Evolutionary conservation across 2,888 invertebrate species (phyloP).

Genomic region (Notodonta ziczac): DNA sequence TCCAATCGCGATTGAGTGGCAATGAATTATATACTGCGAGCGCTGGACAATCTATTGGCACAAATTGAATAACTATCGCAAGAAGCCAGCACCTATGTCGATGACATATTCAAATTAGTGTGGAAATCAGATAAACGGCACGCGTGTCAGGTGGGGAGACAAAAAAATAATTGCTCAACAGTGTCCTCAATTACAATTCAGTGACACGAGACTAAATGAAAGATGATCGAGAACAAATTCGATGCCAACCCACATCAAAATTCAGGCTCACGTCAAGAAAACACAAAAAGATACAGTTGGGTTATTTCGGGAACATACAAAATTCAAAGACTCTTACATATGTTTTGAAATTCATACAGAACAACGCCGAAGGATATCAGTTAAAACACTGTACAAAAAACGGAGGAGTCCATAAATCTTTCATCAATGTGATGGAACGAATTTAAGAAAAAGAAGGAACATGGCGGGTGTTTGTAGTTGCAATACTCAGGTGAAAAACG

Average conservation of each 20-base stretch:
- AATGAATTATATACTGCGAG: constrained; percentile 60
- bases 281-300: constrained; percentile 53
- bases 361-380: constrained; percentile 20
- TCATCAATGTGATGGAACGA: constrained; percentile 20
- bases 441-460: constrained; percentile 17
- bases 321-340: constrained; percentile 48
- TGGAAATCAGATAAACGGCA: constrained; percentile 44
- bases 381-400: constrained; percentile 33
- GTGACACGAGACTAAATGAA: constrained; percentile 56
- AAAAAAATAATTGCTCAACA: constrained; percentile 49
- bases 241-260: constrained; percentile 73
- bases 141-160: constrained; percentile 27
- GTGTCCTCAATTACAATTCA: constrained; percentile 59
- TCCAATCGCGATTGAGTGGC: constrained; percentile 56
- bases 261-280: constrained; percentile 45
- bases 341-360: constrained; percentile 57
- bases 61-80: constrained; percentile 63
- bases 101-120: constrained; percentile 54
- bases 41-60: constrained; percentile 53
- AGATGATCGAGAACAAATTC: constrained; percentile 47
- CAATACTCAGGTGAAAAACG: neutral
- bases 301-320: constrained; percentile 50
- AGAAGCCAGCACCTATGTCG: constrained; percentile 41
- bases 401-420: constrained; percentile 30
- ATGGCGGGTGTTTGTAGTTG: neutral